Percentiles rank a stretch among this genome's conserved stretches.
These are phyloP conservation scores for Butastur rufipennis DNA, from an alignment of 2,113 vertebrate species.

Conservation along the genomic window DNA sequence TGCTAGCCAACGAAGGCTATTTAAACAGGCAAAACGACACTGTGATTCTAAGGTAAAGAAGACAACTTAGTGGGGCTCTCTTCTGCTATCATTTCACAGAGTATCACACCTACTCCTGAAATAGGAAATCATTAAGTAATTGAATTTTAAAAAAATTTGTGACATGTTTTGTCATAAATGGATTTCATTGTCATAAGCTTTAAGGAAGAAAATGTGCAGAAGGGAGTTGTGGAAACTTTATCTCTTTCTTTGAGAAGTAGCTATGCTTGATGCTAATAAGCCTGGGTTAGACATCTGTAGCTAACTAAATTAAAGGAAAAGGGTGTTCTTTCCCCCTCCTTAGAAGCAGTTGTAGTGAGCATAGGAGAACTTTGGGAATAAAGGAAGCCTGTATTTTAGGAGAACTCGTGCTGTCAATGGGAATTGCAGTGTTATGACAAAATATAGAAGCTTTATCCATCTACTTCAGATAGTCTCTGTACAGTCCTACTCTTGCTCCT, in stretches of 20 bases:
- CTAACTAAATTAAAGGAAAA: neutral
- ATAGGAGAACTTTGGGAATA: neutral
- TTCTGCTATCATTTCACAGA: neutral
- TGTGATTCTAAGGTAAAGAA: conserved; percentile 87
- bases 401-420: neutral
- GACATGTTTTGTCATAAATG: neutral
- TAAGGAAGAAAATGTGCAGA: neutral
- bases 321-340: neutral
- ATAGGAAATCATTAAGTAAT: neutral
- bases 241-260: neutral
- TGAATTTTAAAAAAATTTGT: neutral
- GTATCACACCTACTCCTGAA: neutral
- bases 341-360: neutral
- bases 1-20: conserved; percentile 96
- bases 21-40: conserved; percentile 95
- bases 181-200: neutral
- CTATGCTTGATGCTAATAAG: neutral
- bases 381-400: neutral
- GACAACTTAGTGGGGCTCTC: neutral
- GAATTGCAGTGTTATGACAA: neutral
- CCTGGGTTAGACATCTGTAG: neutral
- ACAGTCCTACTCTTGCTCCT: neutral
- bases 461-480: neutral
- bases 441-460: neutral
- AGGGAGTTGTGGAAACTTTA: neutral